Conservation (phyloP, 2,113 vertebrate genomes). For the Vicugna pacos region DNA sequence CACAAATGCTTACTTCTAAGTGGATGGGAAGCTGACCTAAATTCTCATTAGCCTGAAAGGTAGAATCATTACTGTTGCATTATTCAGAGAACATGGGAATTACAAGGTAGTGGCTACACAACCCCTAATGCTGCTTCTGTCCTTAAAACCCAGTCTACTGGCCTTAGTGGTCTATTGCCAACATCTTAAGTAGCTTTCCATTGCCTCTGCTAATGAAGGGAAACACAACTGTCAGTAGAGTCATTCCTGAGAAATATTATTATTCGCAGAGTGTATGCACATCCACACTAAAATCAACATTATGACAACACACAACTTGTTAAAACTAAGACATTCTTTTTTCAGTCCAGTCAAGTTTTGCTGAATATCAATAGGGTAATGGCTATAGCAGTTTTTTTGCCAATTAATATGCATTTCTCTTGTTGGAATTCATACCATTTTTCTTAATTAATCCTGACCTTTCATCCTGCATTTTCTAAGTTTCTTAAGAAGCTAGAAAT, state of each 20-base stretch:
- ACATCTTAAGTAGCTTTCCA: neutral
- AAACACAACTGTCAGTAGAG: neutral
- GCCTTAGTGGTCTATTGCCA: neutral
- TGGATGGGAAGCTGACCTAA: neutral
- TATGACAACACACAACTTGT: constrained; percentile 49
- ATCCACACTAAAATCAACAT: constrained; percentile 44
- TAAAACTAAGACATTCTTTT: neutral
- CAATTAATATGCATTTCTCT: constrained; percentile 64
- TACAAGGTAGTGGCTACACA: neutral
- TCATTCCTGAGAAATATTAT: neutral
- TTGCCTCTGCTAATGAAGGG: neutral
- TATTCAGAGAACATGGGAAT: neutral
- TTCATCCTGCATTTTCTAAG: constrained; percentile 83
- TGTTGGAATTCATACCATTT: constrained; percentile 67
- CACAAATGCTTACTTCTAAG: neutral
- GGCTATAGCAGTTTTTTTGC: constrained; percentile 26
- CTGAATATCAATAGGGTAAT: neutral
- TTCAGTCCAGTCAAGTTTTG: constrained; percentile 38
- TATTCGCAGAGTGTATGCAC: neutral
- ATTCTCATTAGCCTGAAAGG: constrained; percentile 33
- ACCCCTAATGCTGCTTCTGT: neutral
- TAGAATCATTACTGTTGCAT: constrained; percentile 19
- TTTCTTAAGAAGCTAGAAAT: constrained; percentile 85
- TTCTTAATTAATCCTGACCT: constrained; percentile 86
- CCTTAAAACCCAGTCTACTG: neutral